These are phyloP conservation scores for Trachemys scripta DNA, from an alignment of 2,113 vertebrate genomes.

Conservation along the genomic window DNA sequence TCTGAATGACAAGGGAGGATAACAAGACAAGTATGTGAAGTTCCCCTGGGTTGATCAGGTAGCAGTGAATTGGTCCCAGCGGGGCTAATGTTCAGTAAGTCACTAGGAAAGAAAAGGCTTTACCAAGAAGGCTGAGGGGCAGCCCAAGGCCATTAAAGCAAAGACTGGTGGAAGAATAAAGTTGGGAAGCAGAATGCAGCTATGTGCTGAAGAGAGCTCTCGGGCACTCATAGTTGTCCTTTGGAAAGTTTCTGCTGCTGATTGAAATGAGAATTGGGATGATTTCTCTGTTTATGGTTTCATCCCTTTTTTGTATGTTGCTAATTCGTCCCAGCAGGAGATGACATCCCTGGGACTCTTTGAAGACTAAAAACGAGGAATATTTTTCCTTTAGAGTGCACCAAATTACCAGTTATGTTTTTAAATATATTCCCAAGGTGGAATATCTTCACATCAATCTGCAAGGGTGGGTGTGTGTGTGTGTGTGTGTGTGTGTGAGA, in stretches of 20 bases:
- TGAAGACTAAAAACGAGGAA: background rate
- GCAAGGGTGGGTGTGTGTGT: background rate
- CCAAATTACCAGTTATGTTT: background rate
- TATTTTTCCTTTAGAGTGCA: background rate
- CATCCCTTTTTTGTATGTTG: background rate
- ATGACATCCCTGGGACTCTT: background rate
- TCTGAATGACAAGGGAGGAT: background rate
- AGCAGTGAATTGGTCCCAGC: conserved; percentile 57
- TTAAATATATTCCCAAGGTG: background rate
- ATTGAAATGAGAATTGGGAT: background rate
- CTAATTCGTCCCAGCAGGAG: conserved; percentile 18
- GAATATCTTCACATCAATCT: background rate
- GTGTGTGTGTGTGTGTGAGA: background rate
- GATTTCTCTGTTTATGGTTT: background rate
- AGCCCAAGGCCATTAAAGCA: conserved; percentile 45
- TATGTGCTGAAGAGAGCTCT: background rate
- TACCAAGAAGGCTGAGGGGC: conserved; percentile 25
- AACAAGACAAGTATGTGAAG: background rate
- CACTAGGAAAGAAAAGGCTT: conserved; percentile 19
- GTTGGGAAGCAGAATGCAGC: background rate
- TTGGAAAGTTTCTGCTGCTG: background rate
- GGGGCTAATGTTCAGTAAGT: conserved; percentile 49
- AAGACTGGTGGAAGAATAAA: conserved; percentile 12
- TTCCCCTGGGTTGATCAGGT: conserved; percentile 3
- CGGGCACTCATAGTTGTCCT: background rate